Conservation (phyloP, 2,888 invertebrate genomes). For the Actias luna region DNA sequence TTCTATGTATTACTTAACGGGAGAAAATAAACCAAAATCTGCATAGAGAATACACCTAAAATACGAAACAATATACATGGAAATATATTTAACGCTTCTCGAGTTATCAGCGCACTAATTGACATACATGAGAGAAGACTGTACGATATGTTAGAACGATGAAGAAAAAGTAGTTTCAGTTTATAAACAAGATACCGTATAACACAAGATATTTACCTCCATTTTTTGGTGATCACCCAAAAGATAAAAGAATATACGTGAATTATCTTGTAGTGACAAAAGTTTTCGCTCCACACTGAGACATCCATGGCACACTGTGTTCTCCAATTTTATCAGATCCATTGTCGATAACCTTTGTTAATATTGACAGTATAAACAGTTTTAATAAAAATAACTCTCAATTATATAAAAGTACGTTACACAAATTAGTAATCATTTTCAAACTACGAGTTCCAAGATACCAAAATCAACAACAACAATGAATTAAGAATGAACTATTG, state of each 20-base stretch:
- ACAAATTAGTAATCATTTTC: neutral
- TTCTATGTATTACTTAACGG: too few relatives aligned
- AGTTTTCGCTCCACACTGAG: constrained; percentile 23
- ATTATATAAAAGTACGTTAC: neutral
- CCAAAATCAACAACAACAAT: neutral
- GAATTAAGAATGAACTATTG: neutral
- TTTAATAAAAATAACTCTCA: neutral
- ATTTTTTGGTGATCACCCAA: constrained; percentile 14
- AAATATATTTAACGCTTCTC: too few relatives aligned
- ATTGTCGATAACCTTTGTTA: neutral
- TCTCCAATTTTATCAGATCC: constrained; percentile 6
- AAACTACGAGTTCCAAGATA: neutral
- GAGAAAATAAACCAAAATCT: too few relatives aligned
- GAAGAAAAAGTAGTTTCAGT: neutral
- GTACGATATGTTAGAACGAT: too few relatives aligned
- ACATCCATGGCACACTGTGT: constrained; percentile 27
- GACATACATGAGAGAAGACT: too few relatives aligned
- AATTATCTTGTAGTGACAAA: constrained; percentile 18
- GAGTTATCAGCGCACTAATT: too few relatives aligned
- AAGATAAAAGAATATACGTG: constrained; percentile 15
- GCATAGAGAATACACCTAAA: too few relatives aligned
- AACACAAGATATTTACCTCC: constrained; percentile 13
- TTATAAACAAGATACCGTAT: neutral
- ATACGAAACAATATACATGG: too few relatives aligned
- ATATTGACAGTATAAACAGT: neutral